Percentiles rank a stretch among this genome's conserved stretches.
Conservation (phyloP, 92 coral and sea anemone genomes). For the Actinernus sp. region DNA sequence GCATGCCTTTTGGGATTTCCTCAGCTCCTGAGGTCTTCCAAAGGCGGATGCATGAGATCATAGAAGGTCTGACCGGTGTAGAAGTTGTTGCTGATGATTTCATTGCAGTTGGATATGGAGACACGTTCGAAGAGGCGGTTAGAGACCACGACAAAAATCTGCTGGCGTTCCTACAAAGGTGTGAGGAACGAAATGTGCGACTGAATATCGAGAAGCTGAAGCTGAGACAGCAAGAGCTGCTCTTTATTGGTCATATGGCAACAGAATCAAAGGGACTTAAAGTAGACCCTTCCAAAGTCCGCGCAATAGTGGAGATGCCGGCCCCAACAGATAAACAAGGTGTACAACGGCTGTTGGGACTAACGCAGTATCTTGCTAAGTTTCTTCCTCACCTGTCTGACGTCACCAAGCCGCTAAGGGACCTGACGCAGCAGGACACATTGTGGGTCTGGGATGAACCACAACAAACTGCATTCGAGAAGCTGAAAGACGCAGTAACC, state of each 20-base stretch:
- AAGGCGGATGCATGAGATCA: conserved; percentile 36
- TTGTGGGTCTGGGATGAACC: conserved; percentile 39
- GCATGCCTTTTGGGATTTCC: conserved; percentile 60
- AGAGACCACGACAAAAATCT: conserved; percentile 36
- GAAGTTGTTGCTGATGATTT: conserved; percentile 56
- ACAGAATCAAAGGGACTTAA: conserved; percentile 24
- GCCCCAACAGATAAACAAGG: conserved; percentile 58
- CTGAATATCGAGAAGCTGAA: conserved; percentile 38
- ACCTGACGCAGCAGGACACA: conserved; percentile 35
- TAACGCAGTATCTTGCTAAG: conserved; percentile 56
- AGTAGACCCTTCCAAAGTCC: conserved; percentile 49
- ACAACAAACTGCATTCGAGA: conserved; percentile 54
- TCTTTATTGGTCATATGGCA: conserved; percentile 44
- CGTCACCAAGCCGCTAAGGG: conserved; percentile 59
- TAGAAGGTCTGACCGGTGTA: conserved; percentile 34
- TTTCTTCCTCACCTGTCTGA: conserved; percentile 57
- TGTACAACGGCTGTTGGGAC: conserved; percentile 59
- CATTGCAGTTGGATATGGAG: conserved; percentile 34
- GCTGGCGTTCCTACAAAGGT: conserved; percentile 32
- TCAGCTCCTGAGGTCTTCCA: conserved; percentile 44
- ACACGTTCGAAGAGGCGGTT: conserved; percentile 11
- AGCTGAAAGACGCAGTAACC: conserved; percentile 51
- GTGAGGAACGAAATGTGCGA: conserved; percentile 19
- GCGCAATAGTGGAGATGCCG: conserved; percentile 53
- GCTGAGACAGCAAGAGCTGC: conserved; percentile 37